Evolutionary conservation across 2,888 invertebrate genomes (phyloP).

Genomic region (Epirrhoe alternata): DNA sequence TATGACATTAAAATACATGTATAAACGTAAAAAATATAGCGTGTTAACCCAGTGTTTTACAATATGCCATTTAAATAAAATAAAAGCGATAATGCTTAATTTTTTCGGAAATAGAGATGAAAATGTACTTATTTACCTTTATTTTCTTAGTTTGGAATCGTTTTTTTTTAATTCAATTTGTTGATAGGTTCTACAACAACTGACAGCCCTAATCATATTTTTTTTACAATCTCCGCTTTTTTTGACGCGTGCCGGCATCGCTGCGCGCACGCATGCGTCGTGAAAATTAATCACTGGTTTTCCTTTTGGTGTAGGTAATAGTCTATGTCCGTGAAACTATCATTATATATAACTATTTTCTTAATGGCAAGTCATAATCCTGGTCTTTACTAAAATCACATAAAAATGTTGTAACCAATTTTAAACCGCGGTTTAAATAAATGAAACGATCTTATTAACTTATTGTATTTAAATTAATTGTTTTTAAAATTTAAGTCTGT

Average conservation of each 20-base stretch:
- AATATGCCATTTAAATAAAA: neutral
- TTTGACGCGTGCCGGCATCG: slow-evolving; percentile 47
- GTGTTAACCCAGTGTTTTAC: neutral
- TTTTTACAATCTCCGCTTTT: slow-evolving; percentile 59
- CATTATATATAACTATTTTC: neutral
- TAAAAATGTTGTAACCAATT: no score
- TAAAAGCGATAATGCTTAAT: no score
- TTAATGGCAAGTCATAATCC: no score
- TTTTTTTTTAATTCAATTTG: neutral
- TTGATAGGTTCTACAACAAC: neutral
- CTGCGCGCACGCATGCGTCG: slow-evolving; percentile 50
- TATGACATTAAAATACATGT: slow-evolving; percentile 49
- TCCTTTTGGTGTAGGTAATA: slow-evolving; percentile 52
- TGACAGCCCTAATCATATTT: slow-evolving; percentile 43
- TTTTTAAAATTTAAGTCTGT: no score
- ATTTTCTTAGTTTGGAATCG: no score
- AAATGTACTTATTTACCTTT: neutral
- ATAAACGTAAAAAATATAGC: slow-evolving; percentile 21
- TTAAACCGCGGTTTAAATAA: no score
- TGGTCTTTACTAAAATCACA: no score
- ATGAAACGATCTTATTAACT: no score
- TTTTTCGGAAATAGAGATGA: neutral
- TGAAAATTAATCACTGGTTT: slow-evolving; percentile 63
- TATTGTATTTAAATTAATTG: no score
- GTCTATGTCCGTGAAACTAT: slow-evolving; percentile 31